These are phyloP conservation scores for Phataginus tricuspis DNA, from an alignment of 2,797 vertebrate species.

Conservation along the genomic window DNA sequence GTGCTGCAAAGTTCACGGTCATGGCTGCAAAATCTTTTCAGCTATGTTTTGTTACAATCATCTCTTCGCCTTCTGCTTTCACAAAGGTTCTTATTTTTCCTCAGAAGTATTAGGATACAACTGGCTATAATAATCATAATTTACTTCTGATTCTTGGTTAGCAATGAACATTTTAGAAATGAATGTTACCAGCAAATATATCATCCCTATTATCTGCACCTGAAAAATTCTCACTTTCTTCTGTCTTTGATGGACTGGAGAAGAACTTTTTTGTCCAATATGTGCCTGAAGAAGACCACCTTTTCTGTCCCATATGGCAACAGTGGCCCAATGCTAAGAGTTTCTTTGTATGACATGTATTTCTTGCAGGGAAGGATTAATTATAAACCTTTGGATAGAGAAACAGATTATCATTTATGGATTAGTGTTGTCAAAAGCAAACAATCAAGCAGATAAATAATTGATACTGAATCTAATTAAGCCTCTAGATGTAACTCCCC, in stretches of 20 bases:
- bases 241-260: background rate
- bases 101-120: background rate
- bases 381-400: background rate
- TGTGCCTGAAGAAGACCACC: background rate
- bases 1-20: background rate
- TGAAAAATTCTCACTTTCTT: slow-evolving; percentile 29
- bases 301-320: background rate
- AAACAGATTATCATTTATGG: background rate
- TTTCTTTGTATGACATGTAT: background rate
- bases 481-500: background rate
- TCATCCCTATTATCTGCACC: background rate
- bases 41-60: background rate
- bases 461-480: background rate
- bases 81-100: background rate
- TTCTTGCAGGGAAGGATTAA: background rate
- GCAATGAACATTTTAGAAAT: background rate
- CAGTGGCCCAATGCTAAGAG: background rate
- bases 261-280: background rate
- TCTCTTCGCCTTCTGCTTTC: background rate
- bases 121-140: background rate
- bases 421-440: background rate
- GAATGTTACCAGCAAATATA: background rate
- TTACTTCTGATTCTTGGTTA: background rate
- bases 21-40: background rate
- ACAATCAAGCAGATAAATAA: background rate